Conservation (phyloP, 2,113 vertebrate species). For the Apeltes quadracus region DNA sequence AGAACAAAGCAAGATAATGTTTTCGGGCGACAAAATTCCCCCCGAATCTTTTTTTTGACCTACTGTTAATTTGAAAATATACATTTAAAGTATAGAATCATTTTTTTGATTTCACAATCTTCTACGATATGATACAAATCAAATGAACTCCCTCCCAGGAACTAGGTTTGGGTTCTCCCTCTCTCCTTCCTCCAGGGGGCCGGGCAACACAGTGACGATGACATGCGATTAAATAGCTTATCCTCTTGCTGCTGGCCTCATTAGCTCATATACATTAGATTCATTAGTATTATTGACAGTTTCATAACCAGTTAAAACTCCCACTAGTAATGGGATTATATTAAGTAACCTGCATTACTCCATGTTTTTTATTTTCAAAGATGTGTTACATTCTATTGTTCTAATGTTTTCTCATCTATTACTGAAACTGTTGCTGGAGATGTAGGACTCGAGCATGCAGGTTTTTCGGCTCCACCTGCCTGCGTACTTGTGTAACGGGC, state of each 20-base stretch:
- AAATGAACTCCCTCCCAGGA: too few species aligned
- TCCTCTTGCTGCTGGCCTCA: background rate
- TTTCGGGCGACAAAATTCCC: too few species aligned
- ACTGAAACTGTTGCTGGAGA: background rate
- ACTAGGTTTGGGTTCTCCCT: too few species aligned
- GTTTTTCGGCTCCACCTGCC: background rate
- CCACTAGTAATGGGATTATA: background rate
- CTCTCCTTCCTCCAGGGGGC: too few species aligned
- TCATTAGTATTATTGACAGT: background rate
- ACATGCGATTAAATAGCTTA: background rate
- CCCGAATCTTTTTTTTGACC: too few species aligned
- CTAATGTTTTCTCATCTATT: background rate
- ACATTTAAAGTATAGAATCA: too few species aligned
- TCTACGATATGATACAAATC: too few species aligned
- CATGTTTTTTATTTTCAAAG: background rate
- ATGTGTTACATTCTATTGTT: background rate
- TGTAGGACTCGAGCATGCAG: background rate
- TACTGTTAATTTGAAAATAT: too few species aligned
- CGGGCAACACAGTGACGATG: too few species aligned
- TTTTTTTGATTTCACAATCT: too few species aligned
- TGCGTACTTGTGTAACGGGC: background rate
- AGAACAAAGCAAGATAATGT: too few species aligned
- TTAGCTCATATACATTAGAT: background rate
- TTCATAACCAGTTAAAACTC: background rate
- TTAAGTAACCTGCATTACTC: background rate